Conservation (phyloP, 2,113 vertebrate genomes). For the Erythrocercus mccallii region DNA sequence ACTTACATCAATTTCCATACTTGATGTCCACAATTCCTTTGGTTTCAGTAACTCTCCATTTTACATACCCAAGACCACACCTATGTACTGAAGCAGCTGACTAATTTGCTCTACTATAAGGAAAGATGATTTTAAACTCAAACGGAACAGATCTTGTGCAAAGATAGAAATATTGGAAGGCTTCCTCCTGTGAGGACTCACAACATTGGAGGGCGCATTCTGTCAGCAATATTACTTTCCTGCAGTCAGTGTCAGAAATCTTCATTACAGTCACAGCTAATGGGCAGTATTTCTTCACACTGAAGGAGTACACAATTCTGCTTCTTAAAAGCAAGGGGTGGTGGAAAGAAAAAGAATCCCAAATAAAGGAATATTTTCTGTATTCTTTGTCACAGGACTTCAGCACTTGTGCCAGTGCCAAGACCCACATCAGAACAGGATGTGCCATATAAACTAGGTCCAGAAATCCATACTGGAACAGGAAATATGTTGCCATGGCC, state of each 20-base stretch:
- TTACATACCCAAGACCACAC: not conserved
- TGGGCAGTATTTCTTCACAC: not conserved
- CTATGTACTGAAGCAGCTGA: not conserved
- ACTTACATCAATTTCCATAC: not conserved
- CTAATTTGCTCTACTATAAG: not conserved
- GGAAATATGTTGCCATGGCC: not conserved
- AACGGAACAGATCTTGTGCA: not conserved
- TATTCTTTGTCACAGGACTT: not conserved
- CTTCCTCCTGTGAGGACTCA: not conserved
- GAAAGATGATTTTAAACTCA: not conserved
- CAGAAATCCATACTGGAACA: not conserved
- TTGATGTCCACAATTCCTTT: not conserved
- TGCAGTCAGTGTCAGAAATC: not conserved
- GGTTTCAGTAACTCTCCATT: not conserved
- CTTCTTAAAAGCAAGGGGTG: not conserved
- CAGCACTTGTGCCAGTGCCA: not conserved
- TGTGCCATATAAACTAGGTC: accelerated
- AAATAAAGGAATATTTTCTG: not conserved
- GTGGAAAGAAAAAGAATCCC: not conserved
- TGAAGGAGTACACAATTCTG: not conserved
- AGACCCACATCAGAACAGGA: not conserved
- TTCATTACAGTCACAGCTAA: not conserved
- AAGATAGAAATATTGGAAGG: not conserved
- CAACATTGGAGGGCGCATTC: not conserved
- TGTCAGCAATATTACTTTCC: not conserved